These are phyloP conservation scores for Panurus biarmicus DNA, from an alignment of 2,113 vertebrate species.

Conservation along the genomic window DNA sequence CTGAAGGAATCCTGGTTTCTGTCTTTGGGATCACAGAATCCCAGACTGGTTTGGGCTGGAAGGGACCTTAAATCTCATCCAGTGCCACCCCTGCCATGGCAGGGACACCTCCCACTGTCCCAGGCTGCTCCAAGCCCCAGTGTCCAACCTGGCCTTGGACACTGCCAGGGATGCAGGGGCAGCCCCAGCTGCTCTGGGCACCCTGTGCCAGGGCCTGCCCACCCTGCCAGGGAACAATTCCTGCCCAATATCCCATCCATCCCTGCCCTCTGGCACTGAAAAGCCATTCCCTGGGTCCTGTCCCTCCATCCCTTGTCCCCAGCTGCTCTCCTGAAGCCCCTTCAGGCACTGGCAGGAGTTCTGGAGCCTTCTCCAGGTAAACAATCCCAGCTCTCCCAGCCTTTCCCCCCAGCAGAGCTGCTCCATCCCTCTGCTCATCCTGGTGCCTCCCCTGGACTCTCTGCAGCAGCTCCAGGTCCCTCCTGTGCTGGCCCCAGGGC, in stretches of 20 bases:
- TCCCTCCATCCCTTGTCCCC: background rate
- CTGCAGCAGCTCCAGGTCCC: background rate
- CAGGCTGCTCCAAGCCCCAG: background rate
- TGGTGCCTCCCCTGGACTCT: background rate
- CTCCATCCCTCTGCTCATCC: background rate
- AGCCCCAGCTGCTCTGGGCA: background rate
- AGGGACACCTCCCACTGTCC: background rate
- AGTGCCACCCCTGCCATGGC: fast-evolving
- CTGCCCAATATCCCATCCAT: background rate
- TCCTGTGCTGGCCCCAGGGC: background rate
- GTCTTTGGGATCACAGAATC: background rate
- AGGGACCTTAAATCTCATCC: fast-evolving
- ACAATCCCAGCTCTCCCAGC: background rate
- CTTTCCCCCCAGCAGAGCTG: background rate
- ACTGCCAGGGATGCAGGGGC: background rate
- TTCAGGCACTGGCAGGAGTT: fast-evolving
- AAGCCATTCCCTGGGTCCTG: background rate
- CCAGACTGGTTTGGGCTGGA: background rate
- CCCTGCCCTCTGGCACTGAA: background rate
- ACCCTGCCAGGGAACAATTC: background rate
- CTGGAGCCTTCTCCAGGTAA: background rate
- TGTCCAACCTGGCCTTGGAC: background rate
- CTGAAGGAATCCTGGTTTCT: background rate
- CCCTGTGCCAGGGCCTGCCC: background rate
- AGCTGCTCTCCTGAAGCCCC: fast-evolving